Base-by-base conservation (phyloP, 2,888 invertebrate species). In the Eupithecia dodoneata region DNA sequence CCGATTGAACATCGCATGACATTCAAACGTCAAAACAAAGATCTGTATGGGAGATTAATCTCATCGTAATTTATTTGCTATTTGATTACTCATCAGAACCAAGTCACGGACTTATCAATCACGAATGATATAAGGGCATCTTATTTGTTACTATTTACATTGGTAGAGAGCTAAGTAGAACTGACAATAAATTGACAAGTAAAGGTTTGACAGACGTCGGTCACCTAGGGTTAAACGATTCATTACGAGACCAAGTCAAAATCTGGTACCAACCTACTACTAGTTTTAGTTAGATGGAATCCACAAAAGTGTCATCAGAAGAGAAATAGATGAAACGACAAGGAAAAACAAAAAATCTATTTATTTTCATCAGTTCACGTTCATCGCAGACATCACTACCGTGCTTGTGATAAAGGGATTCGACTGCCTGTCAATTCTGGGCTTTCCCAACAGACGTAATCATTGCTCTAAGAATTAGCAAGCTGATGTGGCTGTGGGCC, bases 11-110 rank as follows among this genome's bases (percentile, higher is more conserved):
- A 71, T 73, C 77, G 75, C 76, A 80, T 79, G 81, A 81, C 79
- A 81, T 81, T 79, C 81, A 80, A 72, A 80, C 81, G 80, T 81
- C 80, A 79, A 79, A 80, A 81, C 79, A 77, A 55, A 80, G 78
- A 78, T 76, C 78, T 74, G 72, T 74, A 78, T 78, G 72, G 67
- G 3, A 76, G 78, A 78, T 78, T 44, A 67, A 69, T 69, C 72
- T 47, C 69, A 72, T 74, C 72, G 67, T 79, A 72, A 79, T 79
- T 79, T 80, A 77, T 79, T 79, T 76, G 80, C 79, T 78, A 81
- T 81, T 79, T 80, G 76, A 79, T 79, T 75, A 66, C 79, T 79
- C 76, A 79, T 79, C 79, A 79, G 44, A 75, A 66, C 59, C 63
- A 30, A 79, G 79, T 79, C 79, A 79, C 79, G 79, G 79, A 74